These are phyloP conservation scores for Nannoperca australis DNA, from an alignment of 2,797 vertebrate genomes.

Conservation along the genomic window DNA sequence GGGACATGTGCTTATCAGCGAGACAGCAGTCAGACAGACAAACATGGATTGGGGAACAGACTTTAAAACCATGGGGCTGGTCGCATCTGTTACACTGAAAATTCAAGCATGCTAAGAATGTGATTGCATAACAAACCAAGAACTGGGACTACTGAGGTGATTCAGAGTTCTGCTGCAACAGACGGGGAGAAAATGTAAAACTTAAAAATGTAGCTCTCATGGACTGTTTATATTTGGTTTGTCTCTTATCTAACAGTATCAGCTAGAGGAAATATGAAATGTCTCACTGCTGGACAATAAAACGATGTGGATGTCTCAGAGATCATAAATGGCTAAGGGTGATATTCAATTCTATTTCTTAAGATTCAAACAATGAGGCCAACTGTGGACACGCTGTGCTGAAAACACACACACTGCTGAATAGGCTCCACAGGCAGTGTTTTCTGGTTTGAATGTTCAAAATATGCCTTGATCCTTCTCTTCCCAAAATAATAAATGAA, in stretches of 20 bases:
- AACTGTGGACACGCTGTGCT: constrained; percentile 7
- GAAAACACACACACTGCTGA: constrained; percentile 5
- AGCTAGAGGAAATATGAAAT: constrained; percentile 14
- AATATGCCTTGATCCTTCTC: constrained; percentile 12
- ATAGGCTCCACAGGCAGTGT: not conserved
- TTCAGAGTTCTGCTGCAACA: constrained; percentile 39
- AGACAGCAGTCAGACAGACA: constrained; percentile 72
- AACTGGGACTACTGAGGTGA: constrained; percentile 47
- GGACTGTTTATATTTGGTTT: constrained; percentile 33
- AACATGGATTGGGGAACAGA: constrained; percentile 60
- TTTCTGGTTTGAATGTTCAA: constrained; percentile 10
- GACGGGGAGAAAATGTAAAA: constrained; percentile 1
- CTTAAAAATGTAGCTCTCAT: constrained; percentile 14
- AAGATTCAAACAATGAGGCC: constrained; percentile 22
- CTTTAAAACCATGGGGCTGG: constrained; percentile 61
- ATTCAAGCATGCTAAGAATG: constrained; percentile 64
- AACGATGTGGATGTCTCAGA: constrained; percentile 11
- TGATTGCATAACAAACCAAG: constrained; percentile 62
- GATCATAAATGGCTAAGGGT: not conserved
- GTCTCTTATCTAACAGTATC: constrained; percentile 30
- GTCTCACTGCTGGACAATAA: constrained; percentile 18
- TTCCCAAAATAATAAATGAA: constrained; percentile 21
- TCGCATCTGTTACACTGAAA: constrained; percentile 67
- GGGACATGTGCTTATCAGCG: constrained; percentile 69
- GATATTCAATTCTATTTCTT: constrained; percentile 31